Percentiles rank a stretch among this genome's conserved stretches.
phyloP scores from a whole-genome alignment of 2,113 vertebrate genomes.

The Anseranas semipalmata region DNA sequence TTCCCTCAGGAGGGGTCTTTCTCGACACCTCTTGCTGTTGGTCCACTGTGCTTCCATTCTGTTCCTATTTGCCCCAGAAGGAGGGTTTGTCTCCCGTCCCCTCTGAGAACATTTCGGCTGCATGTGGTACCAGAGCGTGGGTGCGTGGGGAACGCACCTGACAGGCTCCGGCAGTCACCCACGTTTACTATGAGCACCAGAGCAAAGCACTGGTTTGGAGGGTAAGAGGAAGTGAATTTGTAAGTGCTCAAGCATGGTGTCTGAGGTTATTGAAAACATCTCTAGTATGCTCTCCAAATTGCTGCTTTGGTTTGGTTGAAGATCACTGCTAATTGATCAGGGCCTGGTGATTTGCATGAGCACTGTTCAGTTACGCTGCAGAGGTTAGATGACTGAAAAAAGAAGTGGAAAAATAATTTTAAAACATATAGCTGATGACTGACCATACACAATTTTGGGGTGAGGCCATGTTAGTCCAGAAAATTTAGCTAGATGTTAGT shows the following conservation, averaged over 20 bases:
- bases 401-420: background rate
- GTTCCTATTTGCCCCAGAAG: background rate
- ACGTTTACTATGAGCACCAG: background rate
- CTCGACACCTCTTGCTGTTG: too few relatives aligned
- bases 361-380: rapidly evolving
- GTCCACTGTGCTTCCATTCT: background rate
- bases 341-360: rapidly evolving
- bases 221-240: rapidly evolving
- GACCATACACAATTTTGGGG: background rate
- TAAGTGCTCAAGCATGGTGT: rapidly evolving
- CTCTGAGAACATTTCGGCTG: too few relatives aligned
- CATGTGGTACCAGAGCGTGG: rapidly evolving
- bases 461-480: background rate
- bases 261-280: rapidly evolving
- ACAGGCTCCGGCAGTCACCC: rapidly evolving
- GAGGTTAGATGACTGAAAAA: background rate
- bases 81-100: rapidly evolving
- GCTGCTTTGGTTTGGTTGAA: background rate
- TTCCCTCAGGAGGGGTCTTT: background rate
- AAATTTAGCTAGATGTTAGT: background rate
- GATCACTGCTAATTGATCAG: rapidly evolving
- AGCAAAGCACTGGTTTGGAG: background rate
- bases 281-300: rapidly evolving
- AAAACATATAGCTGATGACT: background rate
- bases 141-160: rapidly evolving